Percentiles rank a stretch among this genome's conserved stretches.
Evolutionary conservation across 2,797 vertebrate species (phyloP).

Genomic region (Sebastes diaconus): DNA sequence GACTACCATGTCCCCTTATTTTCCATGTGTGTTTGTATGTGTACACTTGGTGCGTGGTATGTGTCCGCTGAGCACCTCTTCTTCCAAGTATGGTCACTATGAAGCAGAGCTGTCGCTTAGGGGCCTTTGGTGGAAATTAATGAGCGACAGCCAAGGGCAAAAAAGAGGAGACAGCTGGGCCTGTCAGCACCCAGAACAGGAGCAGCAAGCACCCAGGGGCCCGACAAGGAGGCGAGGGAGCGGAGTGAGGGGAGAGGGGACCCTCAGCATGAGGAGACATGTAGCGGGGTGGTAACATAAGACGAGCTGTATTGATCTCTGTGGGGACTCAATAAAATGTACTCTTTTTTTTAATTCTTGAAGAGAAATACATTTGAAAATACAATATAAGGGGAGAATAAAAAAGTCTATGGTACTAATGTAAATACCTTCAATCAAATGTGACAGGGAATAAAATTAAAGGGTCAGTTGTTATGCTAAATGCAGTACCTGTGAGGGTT

Average conservation of each 20-base stretch:
- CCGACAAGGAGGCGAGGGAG: slow-evolving; percentile 26
- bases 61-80: slow-evolving; percentile 76
- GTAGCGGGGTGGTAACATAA: neutral
- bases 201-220: slow-evolving; percentile 68
- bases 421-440: no score
- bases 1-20: slow-evolving; percentile 3
- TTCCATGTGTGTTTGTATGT: neutral
- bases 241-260: slow-evolving; percentile 7
- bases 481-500: no score
- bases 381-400: no score
- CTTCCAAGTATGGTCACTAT: slow-evolving; percentile 93
- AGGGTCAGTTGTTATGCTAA: no score
- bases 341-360: neutral
- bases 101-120: slow-evolving; percentile 87
- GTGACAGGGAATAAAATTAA: no score
- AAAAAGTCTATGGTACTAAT: no score
- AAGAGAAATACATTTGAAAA: neutral
- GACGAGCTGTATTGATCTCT: neutral
- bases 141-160: slow-evolving; percentile 91
- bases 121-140: slow-evolving; percentile 91
- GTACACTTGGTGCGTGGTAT: neutral
- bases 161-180: slow-evolving; percentile 92
- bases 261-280: neutral
- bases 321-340: neutral
- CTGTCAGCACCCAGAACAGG: slow-evolving; percentile 85